Percentiles rank a stretch among this genome's conserved stretches.
These are phyloP conservation scores for Acanthococcus lagerstroemiae DNA, from an alignment of 2,888 invertebrate genomes.

Conservation along the genomic window DNA sequence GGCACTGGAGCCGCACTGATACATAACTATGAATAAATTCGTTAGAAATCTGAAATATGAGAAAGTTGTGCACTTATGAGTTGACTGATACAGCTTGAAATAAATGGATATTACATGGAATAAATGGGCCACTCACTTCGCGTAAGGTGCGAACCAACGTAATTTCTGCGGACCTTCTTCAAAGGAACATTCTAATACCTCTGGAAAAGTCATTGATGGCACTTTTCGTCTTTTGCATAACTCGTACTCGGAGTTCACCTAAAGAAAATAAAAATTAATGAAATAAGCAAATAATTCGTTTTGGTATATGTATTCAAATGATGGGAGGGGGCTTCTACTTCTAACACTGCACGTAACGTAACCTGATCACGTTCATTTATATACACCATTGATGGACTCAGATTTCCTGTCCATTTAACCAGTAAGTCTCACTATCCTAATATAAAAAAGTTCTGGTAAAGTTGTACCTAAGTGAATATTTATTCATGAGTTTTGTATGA, in stretches of 20 bases:
- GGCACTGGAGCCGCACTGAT: slow-evolving; percentile 91
- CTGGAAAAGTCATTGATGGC: slow-evolving; percentile 66
- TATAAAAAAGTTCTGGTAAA: no score
- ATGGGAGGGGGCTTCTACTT: background rate
- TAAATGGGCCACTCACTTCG: slow-evolving; percentile 22
- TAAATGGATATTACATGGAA: no score
- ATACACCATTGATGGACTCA: no score
- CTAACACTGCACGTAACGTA: background rate
- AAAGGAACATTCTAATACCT: slow-evolving; percentile 66
- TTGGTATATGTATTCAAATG: background rate
- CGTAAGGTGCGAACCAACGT: slow-evolving; percentile 34
- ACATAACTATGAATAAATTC: slow-evolving; percentile 65
- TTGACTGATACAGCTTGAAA: no score
- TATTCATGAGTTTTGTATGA: no score
- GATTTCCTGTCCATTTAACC: no score
- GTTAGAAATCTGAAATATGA: slow-evolving; percentile 53
- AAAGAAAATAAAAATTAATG: slow-evolving; percentile 36
- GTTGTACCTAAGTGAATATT: no score
- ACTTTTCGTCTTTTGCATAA: slow-evolving; percentile 44
- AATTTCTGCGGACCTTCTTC: slow-evolving; percentile 58
- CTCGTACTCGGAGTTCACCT: slow-evolving; percentile 58
- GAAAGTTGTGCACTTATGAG: background rate
- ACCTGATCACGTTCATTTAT: no score
- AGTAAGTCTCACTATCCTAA: no score
- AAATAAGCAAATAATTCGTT: background rate